phyloP scores from a whole-genome alignment of 2,888 invertebrate species.

The Drosophila falleni region DNA sequence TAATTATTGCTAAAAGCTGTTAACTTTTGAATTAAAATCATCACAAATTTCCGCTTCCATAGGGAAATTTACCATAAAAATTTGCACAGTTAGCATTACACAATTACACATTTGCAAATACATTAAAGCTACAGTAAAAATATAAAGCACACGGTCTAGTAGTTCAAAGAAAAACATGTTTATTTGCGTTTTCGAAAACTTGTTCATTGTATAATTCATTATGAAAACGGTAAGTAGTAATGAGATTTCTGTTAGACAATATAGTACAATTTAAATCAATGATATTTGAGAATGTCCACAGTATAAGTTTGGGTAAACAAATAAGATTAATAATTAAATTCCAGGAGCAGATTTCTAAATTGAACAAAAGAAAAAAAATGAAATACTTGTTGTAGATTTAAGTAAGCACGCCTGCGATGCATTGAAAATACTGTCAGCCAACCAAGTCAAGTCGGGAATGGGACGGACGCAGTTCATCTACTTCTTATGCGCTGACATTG shows the following conservation, averaged over 20 bases:
- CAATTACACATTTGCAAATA: background rate
- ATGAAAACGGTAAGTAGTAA: constrained; percentile 12
- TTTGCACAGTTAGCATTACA: background rate
- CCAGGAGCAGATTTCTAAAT: constrained; percentile 21
- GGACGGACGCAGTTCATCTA: constrained; percentile 34
- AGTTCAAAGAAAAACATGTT: background rate
- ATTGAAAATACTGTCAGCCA: constrained; percentile 22
- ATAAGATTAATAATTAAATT: constrained; percentile 30
- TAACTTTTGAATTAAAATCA: background rate
- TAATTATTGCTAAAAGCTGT: background rate
- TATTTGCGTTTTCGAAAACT: constrained; percentile 28
- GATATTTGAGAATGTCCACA: background rate
- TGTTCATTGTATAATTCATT: constrained; percentile 29
- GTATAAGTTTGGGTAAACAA: constrained; percentile 14
- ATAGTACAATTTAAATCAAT: constrained; percentile 30
- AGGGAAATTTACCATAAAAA: too few species aligned
- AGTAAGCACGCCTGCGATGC: constrained; percentile 64
- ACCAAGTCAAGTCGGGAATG: background rate
- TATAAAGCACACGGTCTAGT: too few species aligned
- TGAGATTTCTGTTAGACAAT: constrained; percentile 26
- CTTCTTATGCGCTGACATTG: constrained; percentile 79
- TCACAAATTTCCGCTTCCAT: too few species aligned
- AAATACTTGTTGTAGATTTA: constrained; percentile 62
- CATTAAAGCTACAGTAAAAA: background rate
- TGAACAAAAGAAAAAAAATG: constrained; percentile 57